Base-by-base conservation (phyloP, 1,140 invertebrate species). In the Maniola jurtina region DNA sequence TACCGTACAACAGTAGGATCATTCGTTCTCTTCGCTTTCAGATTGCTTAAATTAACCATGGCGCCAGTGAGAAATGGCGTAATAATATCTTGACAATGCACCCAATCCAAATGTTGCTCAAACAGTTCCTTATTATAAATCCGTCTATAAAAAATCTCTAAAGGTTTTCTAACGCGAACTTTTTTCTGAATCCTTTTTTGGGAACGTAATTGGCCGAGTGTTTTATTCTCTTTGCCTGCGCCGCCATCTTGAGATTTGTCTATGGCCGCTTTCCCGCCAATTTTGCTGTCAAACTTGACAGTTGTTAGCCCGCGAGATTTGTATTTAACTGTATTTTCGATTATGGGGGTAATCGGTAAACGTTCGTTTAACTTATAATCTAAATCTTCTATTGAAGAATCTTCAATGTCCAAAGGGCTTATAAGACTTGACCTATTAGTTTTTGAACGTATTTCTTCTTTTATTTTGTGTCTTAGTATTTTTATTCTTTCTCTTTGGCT, bases 71-170 rank as follows among this genome's bases (percentile, higher is more conserved):
- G 55, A 34, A 66, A 71, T 5, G 81, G 81, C 7, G 79, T 79
- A 13, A 84, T 76, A 36, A 79, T 61, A 15, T 82, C 77, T 33
- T 79, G 78, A 60, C 81, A 84, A 2, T 79, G 73, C 0, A 70
- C 42, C 78, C 76, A 79, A 63, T 76, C 66, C 0, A 69, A 8
- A 14, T 61, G 54, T 11, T 61, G n/a, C 9, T 74, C 34, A 52
- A 73, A 36, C 0, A 71, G 45, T 10, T 55, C 48, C 7, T 65
- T 62, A 9, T 68, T 40, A 14, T 60, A 60, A 14, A 68, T 7
- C 2, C 80, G 68, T 42, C 81, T 76, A 38, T 84, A 84, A 58
- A 82, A 82, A 35, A 79, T 77, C 7, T 80, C 76, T 6, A 72
- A 35, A 0, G 80, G 71, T 16, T 75, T 75, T 11, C 57, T 59